phyloP scores from a whole-genome alignment of 1,140 invertebrate species.

The Formica exsecta region DNA sequence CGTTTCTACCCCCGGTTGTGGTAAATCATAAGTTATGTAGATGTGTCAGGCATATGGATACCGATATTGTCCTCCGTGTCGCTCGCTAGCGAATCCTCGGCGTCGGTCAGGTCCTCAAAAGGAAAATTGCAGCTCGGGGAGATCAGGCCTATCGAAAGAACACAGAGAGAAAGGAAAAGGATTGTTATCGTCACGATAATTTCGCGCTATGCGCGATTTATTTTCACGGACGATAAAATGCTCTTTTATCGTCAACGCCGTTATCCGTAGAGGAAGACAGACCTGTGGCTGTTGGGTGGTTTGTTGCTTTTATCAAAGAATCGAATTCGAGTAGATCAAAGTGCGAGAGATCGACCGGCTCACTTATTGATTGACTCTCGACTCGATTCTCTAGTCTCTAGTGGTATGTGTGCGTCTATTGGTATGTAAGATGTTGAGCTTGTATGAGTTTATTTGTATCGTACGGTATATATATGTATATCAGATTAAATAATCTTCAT shows the following conservation, averaged over 20 bases:
- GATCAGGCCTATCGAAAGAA: constrained; percentile 83
- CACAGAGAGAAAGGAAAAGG: constrained; percentile 79
- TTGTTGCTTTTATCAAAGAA: constrained; percentile 39
- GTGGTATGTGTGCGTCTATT: constrained; percentile 53
- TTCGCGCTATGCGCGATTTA: constrained; percentile 18
- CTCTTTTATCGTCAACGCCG: constrained; percentile 68
- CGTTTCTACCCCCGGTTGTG: constrained; percentile 81
- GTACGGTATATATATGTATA: background rate
- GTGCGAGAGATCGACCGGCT: constrained; percentile 41
- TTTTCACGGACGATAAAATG: constrained; percentile 62
- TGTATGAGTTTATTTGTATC: constrained; percentile 39
- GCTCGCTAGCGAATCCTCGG: constrained; percentile 84
- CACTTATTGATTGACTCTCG: constrained; percentile 51
- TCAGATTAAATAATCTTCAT: background rate
- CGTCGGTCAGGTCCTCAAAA: constrained; percentile 85
- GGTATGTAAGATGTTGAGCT: constrained; percentile 61
- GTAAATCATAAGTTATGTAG: constrained; percentile 75
- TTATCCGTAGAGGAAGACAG: constrained; percentile 72
- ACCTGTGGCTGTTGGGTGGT: constrained; percentile 56
- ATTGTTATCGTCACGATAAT: constrained; percentile 66
- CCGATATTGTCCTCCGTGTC: constrained; percentile 84
- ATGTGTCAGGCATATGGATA: constrained; percentile 80
- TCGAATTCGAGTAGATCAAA: constrained; percentile 31
- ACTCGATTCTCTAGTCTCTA: constrained; percentile 47
- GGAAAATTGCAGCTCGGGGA: constrained; percentile 84